Conservation (phyloP, 1,140 invertebrate genomes). For the Gonatopus flavifemur region DNA sequence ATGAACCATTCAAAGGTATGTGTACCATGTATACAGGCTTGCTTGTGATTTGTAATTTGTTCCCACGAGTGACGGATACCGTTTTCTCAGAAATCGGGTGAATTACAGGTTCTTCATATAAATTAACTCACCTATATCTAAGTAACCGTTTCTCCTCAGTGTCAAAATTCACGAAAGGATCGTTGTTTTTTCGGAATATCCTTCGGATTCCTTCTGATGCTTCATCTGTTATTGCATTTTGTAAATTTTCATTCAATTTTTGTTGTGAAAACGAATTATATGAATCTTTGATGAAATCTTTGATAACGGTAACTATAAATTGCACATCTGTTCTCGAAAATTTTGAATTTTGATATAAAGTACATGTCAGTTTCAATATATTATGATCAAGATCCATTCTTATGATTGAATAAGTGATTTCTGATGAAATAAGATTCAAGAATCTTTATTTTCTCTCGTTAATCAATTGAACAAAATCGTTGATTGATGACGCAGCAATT, state of each 20-base stretch:
- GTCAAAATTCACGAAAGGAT: slow-evolving; percentile 6
- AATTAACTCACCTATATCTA: too few species aligned
- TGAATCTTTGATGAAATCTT: neutral
- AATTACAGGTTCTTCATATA: too few species aligned
- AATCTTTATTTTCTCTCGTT: neutral
- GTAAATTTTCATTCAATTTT: slow-evolving; percentile 1
- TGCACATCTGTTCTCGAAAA: slow-evolving; percentile 1
- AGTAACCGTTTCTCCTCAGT: slow-evolving; percentile 3
- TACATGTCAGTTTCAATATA: neutral
- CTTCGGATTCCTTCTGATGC: neutral
- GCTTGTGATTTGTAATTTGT: too few species aligned
- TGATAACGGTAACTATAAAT: neutral
- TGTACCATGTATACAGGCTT: too few species aligned
- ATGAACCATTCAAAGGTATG: neutral
- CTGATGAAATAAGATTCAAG: neutral
- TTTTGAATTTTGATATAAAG: slow-evolving; percentile 6
- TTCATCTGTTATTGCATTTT: neutral
- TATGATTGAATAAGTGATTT: neutral
- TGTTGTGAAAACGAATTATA: slow-evolving; percentile 8
- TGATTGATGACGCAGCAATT: neutral
- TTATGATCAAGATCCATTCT: slow-evolving; percentile 2
- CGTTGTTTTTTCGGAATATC: neutral
- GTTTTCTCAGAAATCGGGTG: too few species aligned
- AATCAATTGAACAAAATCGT: neutral
- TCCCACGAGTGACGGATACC: too few species aligned